These are phyloP conservation scores for Lepisosteus oculatus DNA, from an alignment of 2,113 vertebrate species.

Conservation along the genomic window DNA sequence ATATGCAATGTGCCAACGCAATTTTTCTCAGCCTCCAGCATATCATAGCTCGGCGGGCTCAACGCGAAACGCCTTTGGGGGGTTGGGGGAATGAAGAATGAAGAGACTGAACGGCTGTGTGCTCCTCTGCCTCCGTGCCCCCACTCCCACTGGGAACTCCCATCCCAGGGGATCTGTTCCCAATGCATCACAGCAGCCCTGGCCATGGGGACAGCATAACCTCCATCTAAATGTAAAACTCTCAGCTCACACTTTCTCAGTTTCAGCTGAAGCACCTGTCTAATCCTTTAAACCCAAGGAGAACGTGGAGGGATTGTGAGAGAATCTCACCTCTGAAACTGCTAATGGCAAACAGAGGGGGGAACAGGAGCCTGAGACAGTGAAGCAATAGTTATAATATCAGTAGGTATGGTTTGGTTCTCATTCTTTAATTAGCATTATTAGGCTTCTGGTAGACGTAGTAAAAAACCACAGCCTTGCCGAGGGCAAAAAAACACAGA, in stretches of 20 bases:
- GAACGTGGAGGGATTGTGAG: slow-evolving; percentile 6
- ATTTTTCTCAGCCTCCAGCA: not conserved
- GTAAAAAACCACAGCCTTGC: too few relatives aligned
- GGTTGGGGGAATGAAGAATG: not conserved
- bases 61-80: too few relatives aligned
- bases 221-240: slow-evolving; percentile 30
- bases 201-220: slow-evolving; percentile 16
- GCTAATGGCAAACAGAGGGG: slow-evolving; percentile 14
- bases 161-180: slow-evolving; percentile 20
- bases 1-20: not conserved
- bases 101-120: not conserved
- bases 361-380: not conserved
- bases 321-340: slow-evolving; percentile 12
- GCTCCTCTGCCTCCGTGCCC: not conserved
- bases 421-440: too few relatives aligned
- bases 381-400: not conserved
- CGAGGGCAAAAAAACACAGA: too few relatives aligned
- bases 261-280: slow-evolving; percentile 21
- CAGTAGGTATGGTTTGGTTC: too few relatives aligned
- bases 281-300: slow-evolving; percentile 27
- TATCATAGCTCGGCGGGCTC: not conserved
- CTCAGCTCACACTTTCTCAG: slow-evolving; percentile 20
- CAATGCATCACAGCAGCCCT: slow-evolving; percentile 9
- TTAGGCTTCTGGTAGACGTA: too few relatives aligned
- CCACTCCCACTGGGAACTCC: not conserved